A percentile compares a stretch with the other conserved stretches of the same genome.
Evolutionary conservation across 2,113 vertebrate genomes (phyloP).

Genomic region (Panthera uncia): DNA sequence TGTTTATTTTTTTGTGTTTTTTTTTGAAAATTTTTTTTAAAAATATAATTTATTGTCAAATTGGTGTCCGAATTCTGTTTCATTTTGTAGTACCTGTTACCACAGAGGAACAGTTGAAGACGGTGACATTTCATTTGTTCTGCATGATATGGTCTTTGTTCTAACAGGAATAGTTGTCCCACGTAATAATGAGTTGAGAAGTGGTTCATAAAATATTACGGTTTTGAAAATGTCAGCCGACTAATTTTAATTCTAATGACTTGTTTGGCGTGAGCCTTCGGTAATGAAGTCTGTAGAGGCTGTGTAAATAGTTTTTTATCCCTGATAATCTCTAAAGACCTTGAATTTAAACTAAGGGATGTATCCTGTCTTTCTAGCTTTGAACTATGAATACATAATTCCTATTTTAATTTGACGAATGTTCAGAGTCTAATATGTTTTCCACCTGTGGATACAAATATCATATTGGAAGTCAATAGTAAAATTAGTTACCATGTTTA

Average conservation of each 20-base stretch:
- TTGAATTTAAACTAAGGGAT: background rate
- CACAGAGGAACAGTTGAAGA: background rate
- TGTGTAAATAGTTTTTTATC: constrained; percentile 14
- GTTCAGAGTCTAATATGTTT: background rate
- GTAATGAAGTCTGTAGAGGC: background rate
- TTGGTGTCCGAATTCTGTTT: background rate
- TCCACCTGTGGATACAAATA: background rate
- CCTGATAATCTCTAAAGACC: background rate
- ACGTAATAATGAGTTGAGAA: constrained; percentile 5
- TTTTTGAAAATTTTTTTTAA: no score
- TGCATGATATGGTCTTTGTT: background rate
- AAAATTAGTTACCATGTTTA: background rate
- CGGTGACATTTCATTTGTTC: background rate
- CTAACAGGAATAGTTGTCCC: background rate
- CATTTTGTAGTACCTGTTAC: background rate
- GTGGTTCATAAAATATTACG: background rate
- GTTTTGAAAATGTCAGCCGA: constrained; percentile 18
- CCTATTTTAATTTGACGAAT: background rate
- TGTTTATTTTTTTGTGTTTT: no score
- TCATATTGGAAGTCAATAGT: background rate
- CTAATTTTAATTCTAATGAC: constrained; percentile 26
- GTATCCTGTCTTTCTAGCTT: background rate
- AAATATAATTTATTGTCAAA: no score
- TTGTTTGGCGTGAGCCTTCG: background rate
- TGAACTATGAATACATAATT: background rate